These are phyloP conservation scores for Chlamydotis undulata DNA, from an alignment of 2,113 vertebrate genomes.

Conservation along the genomic window DNA sequence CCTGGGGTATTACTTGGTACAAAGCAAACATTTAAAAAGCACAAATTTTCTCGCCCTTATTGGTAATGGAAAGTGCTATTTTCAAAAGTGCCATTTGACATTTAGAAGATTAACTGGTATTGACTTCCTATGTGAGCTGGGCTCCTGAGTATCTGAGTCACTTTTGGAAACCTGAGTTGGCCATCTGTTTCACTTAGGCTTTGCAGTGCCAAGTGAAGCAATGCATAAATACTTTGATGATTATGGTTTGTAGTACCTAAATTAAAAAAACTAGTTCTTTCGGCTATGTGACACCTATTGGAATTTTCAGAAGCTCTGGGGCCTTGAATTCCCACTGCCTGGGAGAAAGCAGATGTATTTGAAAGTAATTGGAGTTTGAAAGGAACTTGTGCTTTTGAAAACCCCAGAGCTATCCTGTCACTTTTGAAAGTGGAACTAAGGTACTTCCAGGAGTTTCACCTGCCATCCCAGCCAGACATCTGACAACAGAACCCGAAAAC, in stretches of 20 bases:
- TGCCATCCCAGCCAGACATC: accelerated
- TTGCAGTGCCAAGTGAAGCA: conserved; percentile 17
- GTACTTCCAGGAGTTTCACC: not conserved
- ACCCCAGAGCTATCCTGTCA: not conserved
- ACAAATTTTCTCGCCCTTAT: not conserved
- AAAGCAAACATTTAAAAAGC: conserved; percentile 46
- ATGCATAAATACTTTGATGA: conserved; percentile 27
- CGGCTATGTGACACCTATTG: conserved; percentile 15
- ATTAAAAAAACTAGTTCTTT: conserved; percentile 20
- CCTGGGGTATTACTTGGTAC: not conserved
- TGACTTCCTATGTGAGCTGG: conserved; percentile 48
- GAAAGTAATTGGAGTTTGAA: not conserved
- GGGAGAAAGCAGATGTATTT: conserved; percentile 31
- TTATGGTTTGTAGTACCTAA: not conserved
- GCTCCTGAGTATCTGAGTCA: conserved; percentile 52
- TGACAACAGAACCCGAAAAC: not conserved
- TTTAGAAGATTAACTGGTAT: conserved; percentile 56
- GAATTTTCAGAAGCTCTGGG: conserved; percentile 27
- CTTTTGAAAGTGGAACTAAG: not conserved
- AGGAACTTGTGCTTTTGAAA: not conserved
- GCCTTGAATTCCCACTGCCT: conserved; percentile 1
- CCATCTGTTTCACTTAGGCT: conserved; percentile 57
- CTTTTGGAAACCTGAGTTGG: conserved; percentile 51
- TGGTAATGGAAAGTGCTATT: conserved; percentile 45
- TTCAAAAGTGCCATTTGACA: conserved; percentile 54